Base-by-base conservation (phyloP, 2,797 vertebrate species). In the Brotogeris chrysoptera region DNA sequence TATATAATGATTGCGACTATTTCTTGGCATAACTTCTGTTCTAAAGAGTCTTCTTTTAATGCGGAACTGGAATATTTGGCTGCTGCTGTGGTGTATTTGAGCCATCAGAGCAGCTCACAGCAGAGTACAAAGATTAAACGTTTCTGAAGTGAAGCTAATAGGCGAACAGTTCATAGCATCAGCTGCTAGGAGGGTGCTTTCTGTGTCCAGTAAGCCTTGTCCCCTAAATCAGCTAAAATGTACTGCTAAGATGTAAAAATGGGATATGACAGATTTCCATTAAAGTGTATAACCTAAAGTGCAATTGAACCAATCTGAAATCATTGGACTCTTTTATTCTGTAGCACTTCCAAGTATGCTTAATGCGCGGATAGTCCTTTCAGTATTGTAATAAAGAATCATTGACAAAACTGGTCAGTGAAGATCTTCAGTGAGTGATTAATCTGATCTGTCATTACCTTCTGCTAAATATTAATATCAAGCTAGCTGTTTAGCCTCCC, bases 41-140 rank as follows among this genome's bases (percentile, higher is more conserved):
- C 36, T 91, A 34, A 34, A 92, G 39, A 70, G 44, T 65, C n/a
- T 80, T 90, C n/a, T 78, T 95, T 90, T 95, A 76, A 39, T 68
- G 87, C 86, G 32, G 53, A 73, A 55, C 74, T 69, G 59, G 55
- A 95, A 70, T 39, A 91, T 91, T 77, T 92, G 93, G 80, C 93
- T 72, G 69, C 59, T 76, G 65, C 39, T 86, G 25, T 72, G 30
- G 34, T 86, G 16, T 52, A 16, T 73, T 72, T 86, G 47, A 86
- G 28, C 66, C 70, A 70, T 90, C 63, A 66, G 27, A 88, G 46
- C 60, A 76, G 41, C 25, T 91, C 27, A 32, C 39, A 66, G 28
- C 34, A 68, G 28, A 77, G 41, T 81, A 70, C 25, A 70, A 69
- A 88, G 39, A 61, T 49, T 46, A 79, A 86, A 59, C 70, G 19